phyloP scores from a whole-genome alignment of 2,113 vertebrate species.

The Xyliphius kryptos region DNA sequence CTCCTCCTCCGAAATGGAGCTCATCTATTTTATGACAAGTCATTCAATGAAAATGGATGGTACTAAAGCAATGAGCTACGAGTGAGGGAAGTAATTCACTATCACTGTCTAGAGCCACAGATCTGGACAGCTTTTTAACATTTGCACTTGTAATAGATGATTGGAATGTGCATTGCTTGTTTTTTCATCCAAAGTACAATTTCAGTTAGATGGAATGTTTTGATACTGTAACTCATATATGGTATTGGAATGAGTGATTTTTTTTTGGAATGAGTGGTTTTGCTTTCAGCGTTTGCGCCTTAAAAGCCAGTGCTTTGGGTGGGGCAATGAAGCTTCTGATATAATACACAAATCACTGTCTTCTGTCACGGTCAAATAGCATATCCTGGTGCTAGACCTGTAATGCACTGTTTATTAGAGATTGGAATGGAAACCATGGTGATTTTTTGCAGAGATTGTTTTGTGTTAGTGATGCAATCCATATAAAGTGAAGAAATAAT shows the following conservation, averaged over 20 bases:
- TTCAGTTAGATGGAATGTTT: too few species aligned
- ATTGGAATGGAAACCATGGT: constrained; percentile 4
- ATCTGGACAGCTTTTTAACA: constrained; percentile 22
- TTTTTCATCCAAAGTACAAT: too few species aligned
- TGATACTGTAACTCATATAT: too few species aligned
- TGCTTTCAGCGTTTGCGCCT: constrained; percentile 2
- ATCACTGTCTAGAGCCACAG: constrained; percentile 18
- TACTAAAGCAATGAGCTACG: constrained; percentile 26
- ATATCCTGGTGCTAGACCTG: not conserved
- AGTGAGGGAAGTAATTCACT: constrained; percentile 24
- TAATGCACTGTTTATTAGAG: constrained; percentile 5
- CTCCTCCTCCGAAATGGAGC: constrained; percentile 41
- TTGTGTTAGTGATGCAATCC: too few species aligned
- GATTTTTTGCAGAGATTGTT: not conserved
- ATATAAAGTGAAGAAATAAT: too few species aligned
- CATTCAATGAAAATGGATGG: constrained; percentile 33
- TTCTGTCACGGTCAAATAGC: not conserved
- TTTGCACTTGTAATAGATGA: constrained; percentile 16
- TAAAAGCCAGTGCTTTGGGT: not conserved
- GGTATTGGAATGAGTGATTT: not conserved
- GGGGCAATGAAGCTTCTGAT: constrained; percentile 1
- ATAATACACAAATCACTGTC: constrained; percentile 8
- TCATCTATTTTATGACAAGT: constrained; percentile 45
- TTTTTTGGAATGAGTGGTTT: not conserved
- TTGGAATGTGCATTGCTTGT: constrained; percentile 6